Evolutionary conservation across 1,140 invertebrate species (phyloP).

Genomic region (Xylocopa sonorina): DNA sequence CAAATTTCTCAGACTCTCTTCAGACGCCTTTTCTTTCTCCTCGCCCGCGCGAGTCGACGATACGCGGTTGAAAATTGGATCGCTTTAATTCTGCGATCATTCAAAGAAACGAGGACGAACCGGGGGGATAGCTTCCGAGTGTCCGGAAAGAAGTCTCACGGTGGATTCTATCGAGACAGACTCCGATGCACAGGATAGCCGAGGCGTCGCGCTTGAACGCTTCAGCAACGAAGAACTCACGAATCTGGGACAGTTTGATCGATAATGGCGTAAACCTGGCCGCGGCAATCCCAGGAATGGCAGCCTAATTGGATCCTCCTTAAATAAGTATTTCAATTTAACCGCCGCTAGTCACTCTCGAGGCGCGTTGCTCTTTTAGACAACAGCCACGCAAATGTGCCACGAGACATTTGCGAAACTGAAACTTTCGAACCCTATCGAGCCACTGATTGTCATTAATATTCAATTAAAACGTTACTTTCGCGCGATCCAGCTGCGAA

Average conservation of each 20-base stretch:
- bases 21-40: background rate
- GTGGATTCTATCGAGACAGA: background rate
- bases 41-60: background rate
- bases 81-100: background rate
- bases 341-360: background rate
- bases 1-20: conserved; percentile 26
- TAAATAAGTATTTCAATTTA: conserved; percentile 54
- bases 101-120: background rate
- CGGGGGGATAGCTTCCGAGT: no score
- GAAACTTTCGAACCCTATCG: no score
- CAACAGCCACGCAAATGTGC: background rate
- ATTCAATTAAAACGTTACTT: background rate
- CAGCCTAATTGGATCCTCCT: conserved; percentile 45
- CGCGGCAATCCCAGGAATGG: conserved; percentile 40
- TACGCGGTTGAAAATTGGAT: background rate
- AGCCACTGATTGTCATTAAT: background rate
- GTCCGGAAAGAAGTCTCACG: background rate
- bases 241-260: conserved; percentile 65
- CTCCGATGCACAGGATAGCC: background rate
- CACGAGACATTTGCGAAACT: background rate
- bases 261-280: conserved; percentile 57
- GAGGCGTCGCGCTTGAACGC: conserved; percentile 13
- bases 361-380: background rate
- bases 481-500: background rate
- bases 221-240: conserved; percentile 44